Conservation (phyloP, 2,113 vertebrate genomes). For the Coptodon bakossiorum region DNA sequence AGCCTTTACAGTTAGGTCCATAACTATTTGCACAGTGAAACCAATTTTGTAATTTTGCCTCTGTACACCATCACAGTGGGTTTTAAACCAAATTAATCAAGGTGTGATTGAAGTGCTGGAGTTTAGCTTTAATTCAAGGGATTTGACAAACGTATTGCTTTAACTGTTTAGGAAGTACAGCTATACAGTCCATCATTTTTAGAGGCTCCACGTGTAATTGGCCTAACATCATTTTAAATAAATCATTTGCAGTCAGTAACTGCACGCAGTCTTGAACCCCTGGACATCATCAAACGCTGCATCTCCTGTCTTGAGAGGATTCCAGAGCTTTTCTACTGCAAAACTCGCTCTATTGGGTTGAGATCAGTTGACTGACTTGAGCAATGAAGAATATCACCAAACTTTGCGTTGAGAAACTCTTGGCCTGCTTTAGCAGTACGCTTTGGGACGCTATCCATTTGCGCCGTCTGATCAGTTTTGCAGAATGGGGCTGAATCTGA, state of each 20-base stretch:
- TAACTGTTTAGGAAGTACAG: background rate
- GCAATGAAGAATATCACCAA: background rate
- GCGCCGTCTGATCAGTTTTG: background rate
- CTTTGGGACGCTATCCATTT: background rate
- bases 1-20: constrained; percentile 6
- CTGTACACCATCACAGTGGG: background rate
- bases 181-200: background rate
- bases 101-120: background rate
- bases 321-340: background rate
- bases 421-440: background rate
- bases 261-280: background rate
- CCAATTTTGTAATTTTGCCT: background rate
- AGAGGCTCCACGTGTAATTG: background rate
- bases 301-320: background rate
- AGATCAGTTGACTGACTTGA: background rate
- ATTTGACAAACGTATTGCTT: background rate
- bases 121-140: background rate
- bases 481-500: background rate
- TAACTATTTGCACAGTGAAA: background rate
- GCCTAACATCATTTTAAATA: background rate
- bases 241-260: background rate
- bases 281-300: background rate
- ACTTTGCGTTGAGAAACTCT: background rate
- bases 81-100: background rate
- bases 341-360: background rate